Evolutionary conservation across 2,113 vertebrate genomes (phyloP).

Genomic region (Opisthocomus hoazin): DNA sequence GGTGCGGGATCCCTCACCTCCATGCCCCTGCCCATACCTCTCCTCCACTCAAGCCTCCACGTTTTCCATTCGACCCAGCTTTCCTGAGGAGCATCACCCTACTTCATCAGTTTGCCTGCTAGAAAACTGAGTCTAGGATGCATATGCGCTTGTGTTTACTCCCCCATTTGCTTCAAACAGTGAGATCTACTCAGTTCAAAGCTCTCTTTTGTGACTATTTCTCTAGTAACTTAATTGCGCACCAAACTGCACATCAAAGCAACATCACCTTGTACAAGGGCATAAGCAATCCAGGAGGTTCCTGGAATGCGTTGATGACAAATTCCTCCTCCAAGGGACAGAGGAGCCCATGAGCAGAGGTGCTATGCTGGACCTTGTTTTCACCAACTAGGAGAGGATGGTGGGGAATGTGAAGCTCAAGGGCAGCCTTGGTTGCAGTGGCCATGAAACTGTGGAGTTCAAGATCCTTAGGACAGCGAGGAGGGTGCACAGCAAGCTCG

Average conservation of each 20-base stretch:
- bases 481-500: too few relatives aligned
- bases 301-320: too few relatives aligned
- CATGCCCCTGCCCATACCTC: neutral
- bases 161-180: neutral
- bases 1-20: neutral
- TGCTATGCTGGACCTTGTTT: too few relatives aligned
- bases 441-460: too few relatives aligned
- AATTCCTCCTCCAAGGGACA: too few relatives aligned
- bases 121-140: neutral
- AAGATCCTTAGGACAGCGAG: too few relatives aligned
- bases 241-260: constrained; percentile 29
- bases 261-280: neutral
- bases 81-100: neutral
- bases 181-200: constrained; percentile 1
- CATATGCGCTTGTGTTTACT: neutral
- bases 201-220: neutral
- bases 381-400: too few relatives aligned
- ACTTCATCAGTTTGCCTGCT: neutral
- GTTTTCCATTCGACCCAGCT: neutral
- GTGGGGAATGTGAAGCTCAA: too few relatives aligned
- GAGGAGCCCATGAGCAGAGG: too few relatives aligned
- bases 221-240: constrained; percentile 8
- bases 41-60: neutral
- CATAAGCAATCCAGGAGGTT: too few relatives aligned
- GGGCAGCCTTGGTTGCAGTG: too few relatives aligned